These are phyloP conservation scores for Drosophila jambulina DNA, from an alignment of 1,140 invertebrate genomes.

Conservation along the genomic window DNA sequence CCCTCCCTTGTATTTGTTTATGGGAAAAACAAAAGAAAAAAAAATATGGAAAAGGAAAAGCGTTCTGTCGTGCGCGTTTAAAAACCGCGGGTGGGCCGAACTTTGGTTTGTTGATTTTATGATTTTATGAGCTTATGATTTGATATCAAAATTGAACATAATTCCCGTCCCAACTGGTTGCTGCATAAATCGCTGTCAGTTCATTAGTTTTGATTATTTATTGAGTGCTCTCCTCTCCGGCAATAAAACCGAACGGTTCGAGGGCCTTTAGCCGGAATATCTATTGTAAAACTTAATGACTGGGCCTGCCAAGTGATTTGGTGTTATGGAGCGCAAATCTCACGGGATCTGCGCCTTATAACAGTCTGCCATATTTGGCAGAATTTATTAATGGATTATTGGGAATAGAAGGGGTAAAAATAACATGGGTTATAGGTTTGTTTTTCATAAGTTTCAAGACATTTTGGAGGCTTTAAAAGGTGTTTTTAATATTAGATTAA, in stretches of 20 bases:
- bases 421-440: not conserved
- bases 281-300: constrained; percentile 36
- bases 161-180: constrained; percentile 34
- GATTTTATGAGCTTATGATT: constrained; percentile 77
- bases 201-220: constrained; percentile 73
- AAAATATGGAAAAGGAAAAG: not conserved
- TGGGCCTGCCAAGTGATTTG: constrained; percentile 30
- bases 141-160: constrained; percentile 67
- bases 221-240: constrained; percentile 29
- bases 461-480: not conserved
- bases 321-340: not conserved
- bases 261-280: constrained; percentile 21
- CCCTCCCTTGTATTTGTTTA: constrained; percentile 10
- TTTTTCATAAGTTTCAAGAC: not conserved
- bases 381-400: not conserved
- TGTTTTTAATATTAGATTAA: not conserved
- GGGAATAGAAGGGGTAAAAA: not conserved
- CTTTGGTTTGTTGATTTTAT: constrained; percentile 70
- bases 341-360: not conserved
- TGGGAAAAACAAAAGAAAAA: not conserved
- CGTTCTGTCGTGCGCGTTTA: constrained; percentile 44
- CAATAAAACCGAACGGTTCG: constrained; percentile 34
- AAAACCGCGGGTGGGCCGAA: constrained; percentile 51
- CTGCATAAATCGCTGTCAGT: constrained; percentile 73
- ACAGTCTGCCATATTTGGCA: not conserved